Evolutionary conservation across 30 jellyfish, hydroid and myxozoan species (phyloP), one percentile per base, ranked within the genome.

Genomic region (Phacellophora camtschatica): DNA sequence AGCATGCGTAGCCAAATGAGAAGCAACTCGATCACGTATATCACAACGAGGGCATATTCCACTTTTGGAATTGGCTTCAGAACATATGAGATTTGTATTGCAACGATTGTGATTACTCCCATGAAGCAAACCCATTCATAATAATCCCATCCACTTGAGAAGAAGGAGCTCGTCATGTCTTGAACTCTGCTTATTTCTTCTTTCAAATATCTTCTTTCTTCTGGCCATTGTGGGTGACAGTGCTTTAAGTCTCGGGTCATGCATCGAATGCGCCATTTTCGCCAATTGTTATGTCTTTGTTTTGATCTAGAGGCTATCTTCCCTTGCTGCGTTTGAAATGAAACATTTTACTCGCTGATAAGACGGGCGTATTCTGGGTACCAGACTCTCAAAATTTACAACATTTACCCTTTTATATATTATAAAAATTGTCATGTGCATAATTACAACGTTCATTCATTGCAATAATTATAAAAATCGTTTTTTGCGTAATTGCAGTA

Each of bases 221-320:
- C 94, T 19, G 86, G 94, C 94, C 94, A 82, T 55, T 70, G 86
- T 23, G 94, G 94, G 34, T 82, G 94, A 31, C 86, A 82, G 43
- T 82, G 37, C 45, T 41, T 58, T 36, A 67, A 16, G 37, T 82
- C 86, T 4, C 65, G 83, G 8, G 74, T 24, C 73, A 67, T 82
- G 45, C 65, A 74, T 16, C 27, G 58, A 7, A 69, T 56, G 62
- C 94, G 59, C 94, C 94, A 82, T 13, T 23, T 45, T 69, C 46
- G 45, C 94, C 94, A 82, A 22, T 28, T 42, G 22, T 19, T 10
- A 77, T 68, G 86, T 54, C 86, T 37, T 66, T 63, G 56, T 28
- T 49, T 80, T 8, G 76, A 54, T 31, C 77, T 59, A 19, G 23
- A 22, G 11, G 79, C 82, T 5, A 75, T 45, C 35, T 42, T 63